phyloP scores from a whole-genome alignment of 2,113 vertebrate genomes.

The Apteryx owenii region DNA sequence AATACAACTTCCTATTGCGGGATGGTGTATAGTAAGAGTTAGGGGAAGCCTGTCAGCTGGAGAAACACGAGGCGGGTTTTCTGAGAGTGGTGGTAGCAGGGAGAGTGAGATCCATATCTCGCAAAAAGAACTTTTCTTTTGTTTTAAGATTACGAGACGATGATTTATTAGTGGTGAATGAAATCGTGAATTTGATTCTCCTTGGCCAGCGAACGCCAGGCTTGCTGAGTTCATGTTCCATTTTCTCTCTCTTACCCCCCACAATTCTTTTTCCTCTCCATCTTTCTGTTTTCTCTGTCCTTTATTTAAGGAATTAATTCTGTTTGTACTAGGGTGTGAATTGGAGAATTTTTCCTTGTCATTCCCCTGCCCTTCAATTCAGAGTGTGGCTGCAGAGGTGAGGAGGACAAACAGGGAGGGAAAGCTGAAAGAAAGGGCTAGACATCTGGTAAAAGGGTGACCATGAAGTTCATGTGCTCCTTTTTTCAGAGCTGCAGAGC shows the following conservation, averaged over 20 bases:
- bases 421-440: background rate
- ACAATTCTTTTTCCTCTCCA: background rate
- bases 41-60: background rate
- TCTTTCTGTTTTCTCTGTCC: background rate
- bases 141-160: slow-evolving; percentile 54
- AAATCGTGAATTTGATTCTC: slow-evolving; percentile 59
- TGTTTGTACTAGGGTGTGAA: background rate
- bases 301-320: background rate
- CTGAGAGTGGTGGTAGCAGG: background rate
- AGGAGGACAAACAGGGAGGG: background rate
- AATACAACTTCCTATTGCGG: slow-evolving; percentile 92
- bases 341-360: background rate
- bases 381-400: background rate
- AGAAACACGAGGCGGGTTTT: background rate
- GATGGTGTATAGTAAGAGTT: slow-evolving; percentile 63
- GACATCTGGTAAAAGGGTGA: background rate
- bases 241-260: background rate
- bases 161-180: slow-evolving; percentile 63
- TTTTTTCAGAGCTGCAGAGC: background rate
- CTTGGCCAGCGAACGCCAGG: slow-evolving; percentile 11
- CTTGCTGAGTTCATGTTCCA: slow-evolving; percentile 21
- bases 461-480: background rate
- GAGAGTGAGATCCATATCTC: slow-evolving; percentile 25
- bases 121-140: slow-evolving; percentile 39
- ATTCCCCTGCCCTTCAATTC: background rate